These are phyloP conservation scores for Cephalotes varians DNA, from an alignment of 2,888 invertebrate species.

Conservation along the genomic window DNA sequence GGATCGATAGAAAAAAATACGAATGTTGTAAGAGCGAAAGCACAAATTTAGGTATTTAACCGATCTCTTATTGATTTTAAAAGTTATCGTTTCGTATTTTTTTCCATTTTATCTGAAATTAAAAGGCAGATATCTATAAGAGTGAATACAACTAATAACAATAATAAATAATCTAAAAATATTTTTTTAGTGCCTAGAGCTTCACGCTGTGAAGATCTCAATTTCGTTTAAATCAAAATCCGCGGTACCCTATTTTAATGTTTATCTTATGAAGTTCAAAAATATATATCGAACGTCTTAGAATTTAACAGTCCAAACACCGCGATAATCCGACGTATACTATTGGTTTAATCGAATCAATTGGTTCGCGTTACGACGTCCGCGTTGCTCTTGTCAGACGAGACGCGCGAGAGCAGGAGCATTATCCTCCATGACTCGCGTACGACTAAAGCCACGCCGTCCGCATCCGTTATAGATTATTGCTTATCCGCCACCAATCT, in stretches of 20 bases:
- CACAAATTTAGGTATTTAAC: not conserved
- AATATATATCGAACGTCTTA: not conserved
- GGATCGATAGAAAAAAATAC: not conserved
- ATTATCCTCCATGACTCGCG: conserved; percentile 23
- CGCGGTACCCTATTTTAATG: not conserved
- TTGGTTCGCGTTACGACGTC: not conserved
- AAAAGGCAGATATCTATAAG: not conserved
- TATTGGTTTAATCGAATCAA: conserved; percentile 7
- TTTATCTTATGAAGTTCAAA: not conserved
- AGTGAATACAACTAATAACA: not conserved
- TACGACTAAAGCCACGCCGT: conserved; percentile 26
- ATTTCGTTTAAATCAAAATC: not conserved
- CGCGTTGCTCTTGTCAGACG: conserved; percentile 1
- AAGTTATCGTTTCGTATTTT: not conserved
- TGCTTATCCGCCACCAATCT: conserved; percentile 52
- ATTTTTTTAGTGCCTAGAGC: not conserved
- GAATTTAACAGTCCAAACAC: not conserved
- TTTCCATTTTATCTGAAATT: not conserved
- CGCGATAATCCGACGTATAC: not conserved
- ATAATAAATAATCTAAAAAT: not conserved
- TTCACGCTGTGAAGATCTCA: not conserved
- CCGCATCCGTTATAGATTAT: conserved; percentile 51
- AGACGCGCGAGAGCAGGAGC: not conserved
- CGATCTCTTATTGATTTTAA: not conserved
- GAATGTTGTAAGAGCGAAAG: not conserved